Base-by-base conservation (phyloP, 2,797 vertebrate species). In the Enteromius treurensis region DNA sequence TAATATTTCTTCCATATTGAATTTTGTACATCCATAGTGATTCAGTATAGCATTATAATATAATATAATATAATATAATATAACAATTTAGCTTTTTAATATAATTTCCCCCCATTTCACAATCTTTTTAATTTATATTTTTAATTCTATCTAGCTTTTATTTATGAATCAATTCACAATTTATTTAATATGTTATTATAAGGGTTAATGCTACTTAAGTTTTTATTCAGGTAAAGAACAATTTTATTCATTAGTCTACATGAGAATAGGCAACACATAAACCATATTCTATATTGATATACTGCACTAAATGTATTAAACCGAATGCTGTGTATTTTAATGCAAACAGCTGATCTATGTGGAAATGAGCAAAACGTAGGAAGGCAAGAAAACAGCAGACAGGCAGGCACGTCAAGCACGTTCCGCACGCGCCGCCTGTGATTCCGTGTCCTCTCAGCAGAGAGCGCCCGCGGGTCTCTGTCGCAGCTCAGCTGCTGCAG, bases 341-440 rank as follows among this genome's bases (percentile, higher is more conserved):
- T 34, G 13, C 2, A 5, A 67, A 51, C 21, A 67, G 21, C 13
- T 45, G 13, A 71, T 19, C 1, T 45, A 34, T 26, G n/a, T 7
- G n/a, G 15, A 32, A 80, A 60, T 11, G 53, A 47, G 1, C 1
- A 21, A 26, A 51, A 34, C 42, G 23, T 7, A 55, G 5, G 1
- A 37, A 7, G 3, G 15, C 26, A 45, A 45, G 1, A 42, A n/a
- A n/a, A 4, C 7, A 29, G 17, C 1, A 10, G 40, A 11, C 10
- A 42, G 11, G 3, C 45, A 13, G 40, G 21, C 64, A 55, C 64
- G 77, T 53, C 15, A 19, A 1, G 49, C 74, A 83, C 81, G 74
- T 83, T 17, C 40, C 14, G 58, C 29, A 74, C 80, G 74, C 45
- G 74, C 10, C 42, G 69, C 53, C 55, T 74, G 80, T 81, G 15